phyloP scores from a whole-genome alignment of 2,888 invertebrate genomes.

The Sarcophaga subvicina region DNA sequence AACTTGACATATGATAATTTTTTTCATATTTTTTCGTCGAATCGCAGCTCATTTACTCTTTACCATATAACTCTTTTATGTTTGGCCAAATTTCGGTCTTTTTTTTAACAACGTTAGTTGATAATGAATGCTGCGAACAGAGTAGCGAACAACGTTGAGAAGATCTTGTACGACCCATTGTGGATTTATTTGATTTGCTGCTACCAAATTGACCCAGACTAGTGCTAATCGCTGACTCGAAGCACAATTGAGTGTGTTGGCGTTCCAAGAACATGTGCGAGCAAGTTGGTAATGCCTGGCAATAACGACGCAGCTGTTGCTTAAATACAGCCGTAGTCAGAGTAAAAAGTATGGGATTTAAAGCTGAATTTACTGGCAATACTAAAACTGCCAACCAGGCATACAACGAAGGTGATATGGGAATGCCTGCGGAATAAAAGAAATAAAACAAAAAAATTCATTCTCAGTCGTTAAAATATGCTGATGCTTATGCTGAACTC shows the following conservation, averaged over 20 bases:
- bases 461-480: neutral
- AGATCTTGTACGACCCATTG: slow-evolving; percentile 79
- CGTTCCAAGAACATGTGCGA: slow-evolving; percentile 74
- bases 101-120: too few species aligned
- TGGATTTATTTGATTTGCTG: slow-evolving; percentile 54
- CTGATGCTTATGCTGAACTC: slow-evolving; percentile 52
- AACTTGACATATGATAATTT: too few species aligned
- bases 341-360: slow-evolving; percentile 85
- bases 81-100: too few species aligned
- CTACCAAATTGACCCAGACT: slow-evolving; percentile 82
- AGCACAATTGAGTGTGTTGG: slow-evolving; percentile 79
- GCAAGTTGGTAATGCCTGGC: slow-evolving; percentile 75
- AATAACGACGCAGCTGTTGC: slow-evolving; percentile 82
- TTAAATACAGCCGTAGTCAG: slow-evolving; percentile 84
- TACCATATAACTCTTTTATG: too few species aligned
- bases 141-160: slow-evolving; percentile 78
- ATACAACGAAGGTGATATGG: slow-evolving; percentile 83
- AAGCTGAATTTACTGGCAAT: slow-evolving; percentile 85
- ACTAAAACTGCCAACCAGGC: slow-evolving; percentile 85
- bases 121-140: slow-evolving; percentile 73
- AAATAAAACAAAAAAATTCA: neutral
- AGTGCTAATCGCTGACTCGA: slow-evolving; percentile 82
- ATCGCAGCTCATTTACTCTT: too few species aligned
- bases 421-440: slow-evolving; percentile 80
- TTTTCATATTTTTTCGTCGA: too few species aligned